Conservation (phyloP, 2,113 vertebrate species). For the Nycticryphes semicollaris region DNA sequence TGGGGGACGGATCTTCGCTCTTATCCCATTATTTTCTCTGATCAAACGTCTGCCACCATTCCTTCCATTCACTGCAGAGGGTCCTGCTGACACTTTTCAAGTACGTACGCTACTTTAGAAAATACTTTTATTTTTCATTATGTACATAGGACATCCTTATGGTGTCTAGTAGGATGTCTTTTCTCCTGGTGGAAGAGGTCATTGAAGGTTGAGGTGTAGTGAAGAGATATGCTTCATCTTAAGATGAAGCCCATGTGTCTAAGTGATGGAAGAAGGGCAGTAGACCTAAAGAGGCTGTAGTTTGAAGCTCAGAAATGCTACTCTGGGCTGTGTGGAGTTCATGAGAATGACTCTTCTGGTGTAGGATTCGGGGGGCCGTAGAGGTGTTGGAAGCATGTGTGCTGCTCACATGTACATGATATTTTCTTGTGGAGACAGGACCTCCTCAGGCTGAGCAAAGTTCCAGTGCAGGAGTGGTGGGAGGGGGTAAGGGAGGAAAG, state of each 20-base stretch:
- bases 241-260: neutral
- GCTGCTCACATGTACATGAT: fast-evolving
- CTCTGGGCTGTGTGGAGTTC: neutral
- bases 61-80: neutral
- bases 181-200: neutral
- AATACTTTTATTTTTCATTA: neutral
- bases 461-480: neutral
- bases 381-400: neutral
- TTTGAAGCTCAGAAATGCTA: neutral
- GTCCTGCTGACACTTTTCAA: neutral
- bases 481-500: neutral
- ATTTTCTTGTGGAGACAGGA: neutral
- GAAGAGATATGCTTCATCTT: neutral
- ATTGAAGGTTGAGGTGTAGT: neutral
- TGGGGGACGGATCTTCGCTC: neutral
- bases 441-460: neutral
- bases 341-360: neutral
- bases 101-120: neutral
- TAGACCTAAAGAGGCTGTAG: neutral
- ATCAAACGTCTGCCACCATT: neutral
- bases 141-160: neutral
- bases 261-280: neutral
- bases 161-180: neutral
- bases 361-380: neutral
- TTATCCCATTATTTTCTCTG: neutral